Base-by-base conservation (phyloP, 2,888 invertebrate genomes). In the Charanyca ferruginea region DNA sequence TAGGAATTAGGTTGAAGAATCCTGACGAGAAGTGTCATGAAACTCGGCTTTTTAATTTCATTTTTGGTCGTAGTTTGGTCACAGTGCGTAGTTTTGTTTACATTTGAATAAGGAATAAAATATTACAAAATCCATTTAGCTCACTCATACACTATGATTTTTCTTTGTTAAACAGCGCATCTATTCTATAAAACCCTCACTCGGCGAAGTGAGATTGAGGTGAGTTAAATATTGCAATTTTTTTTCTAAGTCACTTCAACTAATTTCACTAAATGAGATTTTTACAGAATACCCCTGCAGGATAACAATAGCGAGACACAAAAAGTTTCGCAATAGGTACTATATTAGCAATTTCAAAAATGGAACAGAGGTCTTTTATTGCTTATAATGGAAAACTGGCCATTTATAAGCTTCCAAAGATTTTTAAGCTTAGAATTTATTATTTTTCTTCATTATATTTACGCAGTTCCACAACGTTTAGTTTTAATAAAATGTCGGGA, bases 401-500 rank as follows among this genome's bases (percentile, higher is more conserved):
- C 66, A 66, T 77, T 79, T 69, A 57, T 67, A 76, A 79, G 77
- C 71, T 66, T 65, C 65, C 32, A 66, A 66, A 71, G 61, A 66
- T 66, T 73, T 73, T 66, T 57, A 58, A 70, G 67, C 80, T 73
- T 60, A 57, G 53, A 55, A 71, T 79, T 70, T 52, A 66, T 73
- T 75, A 23, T 70, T 60, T 66, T 53, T 66, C 79, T 64, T 79
- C 38, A 38, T 38, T 81, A 55, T 76, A 73, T 71, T 76, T 73
- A 76, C 72, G 62, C 59, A 80, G 80, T 81, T 79, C 76, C 79
- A 71, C 66, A 53, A 65, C 72, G 70, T 80, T 80, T 81, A 81
- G 79, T 80, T 80, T 73, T 79, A 81, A 81, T 79, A 80, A 79
- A 81, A 79, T 66, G 69, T 45, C 28, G 59, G 44, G 41, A 47